Evolutionary conservation across 2,797 vertebrate genomes (phyloP).

Genomic region (Takifugu rubripes): DNA sequence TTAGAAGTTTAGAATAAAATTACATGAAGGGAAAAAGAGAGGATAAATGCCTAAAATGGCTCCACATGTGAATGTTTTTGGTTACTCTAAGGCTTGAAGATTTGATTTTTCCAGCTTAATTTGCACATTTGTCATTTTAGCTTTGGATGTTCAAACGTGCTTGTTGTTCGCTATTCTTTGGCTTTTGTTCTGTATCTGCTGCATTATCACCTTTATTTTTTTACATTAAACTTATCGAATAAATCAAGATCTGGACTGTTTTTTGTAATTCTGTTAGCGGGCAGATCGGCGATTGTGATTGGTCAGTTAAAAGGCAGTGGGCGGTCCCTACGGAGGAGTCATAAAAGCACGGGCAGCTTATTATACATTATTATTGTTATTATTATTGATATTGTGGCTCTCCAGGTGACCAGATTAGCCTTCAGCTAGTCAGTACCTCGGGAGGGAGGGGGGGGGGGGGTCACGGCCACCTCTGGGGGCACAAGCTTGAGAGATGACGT

Average conservation of each 20-base stretch:
- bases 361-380: too few relatives aligned
- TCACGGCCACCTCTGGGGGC: slow-evolving; percentile 83
- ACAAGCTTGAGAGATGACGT: slow-evolving; percentile 83
- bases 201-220: not conserved
- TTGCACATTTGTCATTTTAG: slow-evolving; percentile 15
- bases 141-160: not conserved
- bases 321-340: slow-evolving; percentile 22
- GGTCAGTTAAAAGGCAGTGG: slow-evolving; percentile 21
- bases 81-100: slow-evolving; percentile 5
- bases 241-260: too few relatives aligned
- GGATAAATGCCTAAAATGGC: not conserved
- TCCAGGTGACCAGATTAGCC: slow-evolving; percentile 82
- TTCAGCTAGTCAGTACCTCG: slow-evolving; percentile 82
- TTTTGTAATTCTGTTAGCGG: not conserved
- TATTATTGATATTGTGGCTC: slow-evolving; percentile 51
- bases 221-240: not conserved
- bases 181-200: not conserved
- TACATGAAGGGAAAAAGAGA: not conserved
- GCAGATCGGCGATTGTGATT: slow-evolving; percentile 46
- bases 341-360: slow-evolving; percentile 67
- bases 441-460: slow-evolving; percentile 71
- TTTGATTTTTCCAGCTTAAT: slow-evolving; percentile 13
- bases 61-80: not conserved
- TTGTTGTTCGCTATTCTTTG: slow-evolving; percentile 29
- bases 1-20: not conserved